These are phyloP conservation scores for Alcedo atthis DNA, from an alignment of 2,797 vertebrate species.

Conservation along the genomic window DNA sequence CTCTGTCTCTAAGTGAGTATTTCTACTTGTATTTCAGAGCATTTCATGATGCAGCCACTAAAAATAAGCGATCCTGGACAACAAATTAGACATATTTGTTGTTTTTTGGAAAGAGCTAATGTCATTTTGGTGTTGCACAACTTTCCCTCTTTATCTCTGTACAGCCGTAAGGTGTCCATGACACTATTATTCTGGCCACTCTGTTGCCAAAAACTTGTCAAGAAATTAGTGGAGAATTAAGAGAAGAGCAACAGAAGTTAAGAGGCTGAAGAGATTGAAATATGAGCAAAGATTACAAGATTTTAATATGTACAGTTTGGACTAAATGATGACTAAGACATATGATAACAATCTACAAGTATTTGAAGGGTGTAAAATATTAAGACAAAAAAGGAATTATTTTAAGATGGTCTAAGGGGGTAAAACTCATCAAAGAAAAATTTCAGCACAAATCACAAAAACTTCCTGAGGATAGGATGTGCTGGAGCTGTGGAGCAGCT, in stretches of 20 bases:
- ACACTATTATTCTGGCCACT: constrained; percentile 66
- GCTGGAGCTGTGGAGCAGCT: neutral
- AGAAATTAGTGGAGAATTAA: constrained; percentile 59
- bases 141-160: constrained; percentile 61
- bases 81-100: constrained; percentile 69
- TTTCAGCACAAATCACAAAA: constrained; percentile 32
- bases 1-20: neutral
- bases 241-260: constrained; percentile 71
- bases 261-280: constrained; percentile 69
- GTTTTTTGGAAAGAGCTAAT: constrained; percentile 45
- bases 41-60: constrained; percentile 17
- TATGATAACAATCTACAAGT: constrained; percentile 68
- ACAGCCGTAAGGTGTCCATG: constrained; percentile 61
- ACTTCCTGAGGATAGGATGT: constrained; percentile 10
- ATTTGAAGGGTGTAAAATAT: constrained; percentile 71
- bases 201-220: constrained; percentile 72
- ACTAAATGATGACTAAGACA: constrained; percentile 66
- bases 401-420: constrained; percentile 49
- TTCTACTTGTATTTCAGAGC: constrained; percentile 20
- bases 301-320: constrained; percentile 71
- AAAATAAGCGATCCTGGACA: constrained; percentile 61
- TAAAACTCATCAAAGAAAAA: constrained; percentile 49
- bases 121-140: constrained; percentile 54
- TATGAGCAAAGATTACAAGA: constrained; percentile 72
- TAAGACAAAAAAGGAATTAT: constrained; percentile 60